Base-by-base conservation (phyloP, 2,888 invertebrate species). In the Limenitis arthemis region DNA sequence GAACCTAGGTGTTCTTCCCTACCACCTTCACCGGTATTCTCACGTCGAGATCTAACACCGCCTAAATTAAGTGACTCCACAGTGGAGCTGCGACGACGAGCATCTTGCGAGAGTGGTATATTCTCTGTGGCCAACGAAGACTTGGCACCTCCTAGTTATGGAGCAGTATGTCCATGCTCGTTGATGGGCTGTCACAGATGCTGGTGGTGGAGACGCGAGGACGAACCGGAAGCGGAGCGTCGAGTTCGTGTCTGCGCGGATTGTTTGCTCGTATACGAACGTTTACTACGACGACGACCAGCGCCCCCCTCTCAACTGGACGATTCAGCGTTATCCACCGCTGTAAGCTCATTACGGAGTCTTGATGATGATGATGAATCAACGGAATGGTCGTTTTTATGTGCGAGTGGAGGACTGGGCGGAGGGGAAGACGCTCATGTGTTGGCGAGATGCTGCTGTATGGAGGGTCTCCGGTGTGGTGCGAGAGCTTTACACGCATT, bases 61-160 rank as follows among this genome's bases (percentile, higher is more conserved):
- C 20, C 20, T 20, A 20, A 20, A 20, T 4, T 20, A 20, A 20
- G 20, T 20, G 20, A 33, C 37, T 41, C 34, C 49, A 47, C 51
- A 28, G 56, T 38, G 47, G 65, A 66, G 40, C 65, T 68, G 39
- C 87, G 91, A 33, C 83, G 95, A 12, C 89, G 95, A 42, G 95
- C 94, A 51, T 95, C 95, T 20, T 95, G 95, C 73, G 96, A 96
- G 75, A 94, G 94, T 62, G 96, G 96, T 20, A 95, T 96, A 73
- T 96, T 94, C 88, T 94, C 94, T 50, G 94, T 94, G 65, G 93
- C 94, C 58, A 94, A 94, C 67, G 93, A 93, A 71, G 93, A 93
- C 71, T 89, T 91, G 50, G 79, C 72, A 61, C 83, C 82, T 63
- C 70, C 66, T 36, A 68, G 72, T 52, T 72, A 68, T 62, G 77